These are phyloP conservation scores for Bombyx mori DNA, from an alignment of 1,140 invertebrate genomes.

Conservation along the genomic window DNA sequence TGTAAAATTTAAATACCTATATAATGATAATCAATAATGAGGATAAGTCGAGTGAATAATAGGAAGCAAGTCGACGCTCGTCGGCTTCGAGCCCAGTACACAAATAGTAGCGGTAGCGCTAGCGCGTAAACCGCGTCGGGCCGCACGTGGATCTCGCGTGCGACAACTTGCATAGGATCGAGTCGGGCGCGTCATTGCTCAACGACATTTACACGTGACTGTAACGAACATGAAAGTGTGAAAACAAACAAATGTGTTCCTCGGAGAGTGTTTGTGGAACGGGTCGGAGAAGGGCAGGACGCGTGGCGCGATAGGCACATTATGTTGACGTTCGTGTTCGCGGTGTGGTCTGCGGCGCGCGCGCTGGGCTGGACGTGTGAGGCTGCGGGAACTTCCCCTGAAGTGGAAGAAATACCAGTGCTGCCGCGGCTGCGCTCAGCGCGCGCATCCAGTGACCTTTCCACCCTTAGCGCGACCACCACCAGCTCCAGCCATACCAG, in stretches of 20 bases:
- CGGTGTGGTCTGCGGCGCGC: slow-evolving; percentile 57
- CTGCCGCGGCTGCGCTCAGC: slow-evolving; percentile 70
- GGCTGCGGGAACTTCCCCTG: slow-evolving; percentile 33
- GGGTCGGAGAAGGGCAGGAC: slow-evolving; percentile 38
- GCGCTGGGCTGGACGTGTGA: slow-evolving; percentile 58
- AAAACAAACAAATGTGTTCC: slow-evolving; percentile 40
- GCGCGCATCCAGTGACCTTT: slow-evolving; percentile 72
- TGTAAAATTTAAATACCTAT: no score
- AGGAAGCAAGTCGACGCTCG: slow-evolving; percentile 13
- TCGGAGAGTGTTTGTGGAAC: slow-evolving; percentile 29
- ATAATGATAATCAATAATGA: slow-evolving; percentile 23
- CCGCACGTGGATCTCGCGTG: slow-evolving; percentile 32
- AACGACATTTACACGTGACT: slow-evolving; percentile 19
- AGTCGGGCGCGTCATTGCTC: slow-evolving; percentile 8
- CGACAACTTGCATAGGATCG: slow-evolving; percentile 12
- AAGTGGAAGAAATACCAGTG: slow-evolving; percentile 56
- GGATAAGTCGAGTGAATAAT: slow-evolving; percentile 28
- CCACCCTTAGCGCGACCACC: slow-evolving; percentile 62
- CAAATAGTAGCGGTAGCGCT: slow-evolving; percentile 33
- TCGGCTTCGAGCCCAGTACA: slow-evolving; percentile 33
- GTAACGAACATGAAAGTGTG: slow-evolving; percentile 18
- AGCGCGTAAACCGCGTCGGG: slow-evolving; percentile 41
- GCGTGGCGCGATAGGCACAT: slow-evolving; percentile 42
- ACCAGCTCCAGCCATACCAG: slow-evolving; percentile 63
- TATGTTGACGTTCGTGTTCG: slow-evolving; percentile 59